phyloP scores from a whole-genome alignment of 1,140 invertebrate species.

The Cydia fagiglandana region DNA sequence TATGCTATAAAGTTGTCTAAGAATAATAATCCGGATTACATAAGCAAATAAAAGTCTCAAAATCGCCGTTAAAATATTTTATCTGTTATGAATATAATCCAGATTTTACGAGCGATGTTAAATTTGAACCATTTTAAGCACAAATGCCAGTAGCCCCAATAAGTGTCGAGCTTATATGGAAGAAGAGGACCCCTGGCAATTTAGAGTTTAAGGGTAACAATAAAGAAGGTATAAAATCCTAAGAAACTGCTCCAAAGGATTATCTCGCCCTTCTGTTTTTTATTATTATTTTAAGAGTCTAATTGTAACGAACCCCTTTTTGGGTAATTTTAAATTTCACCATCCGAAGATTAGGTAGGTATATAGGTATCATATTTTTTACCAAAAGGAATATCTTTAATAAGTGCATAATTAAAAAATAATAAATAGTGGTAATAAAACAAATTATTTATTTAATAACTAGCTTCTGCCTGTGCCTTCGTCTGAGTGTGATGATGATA shows the following conservation, averaged over 20 bases:
- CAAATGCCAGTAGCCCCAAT: not conserved
- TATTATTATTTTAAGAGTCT: conserved; percentile 40
- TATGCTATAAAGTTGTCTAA: conserved; percentile 64
- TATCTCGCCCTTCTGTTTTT: conserved; percentile 51
- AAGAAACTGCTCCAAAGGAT: conserved; percentile 64
- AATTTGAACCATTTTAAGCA: conserved; percentile 68
- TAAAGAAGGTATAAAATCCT: conserved; percentile 68
- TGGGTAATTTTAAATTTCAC: conserved; percentile 4
- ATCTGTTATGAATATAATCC: conserved; percentile 78
- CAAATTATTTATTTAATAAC: too few species aligned
- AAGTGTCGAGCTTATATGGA: not conserved
- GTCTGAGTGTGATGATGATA: too few species aligned
- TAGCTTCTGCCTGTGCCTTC: too few species aligned
- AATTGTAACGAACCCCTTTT: conserved; percentile 39
- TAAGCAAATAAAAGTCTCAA: conserved; percentile 71
- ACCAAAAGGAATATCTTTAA: too few species aligned
- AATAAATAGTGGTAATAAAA: too few species aligned
- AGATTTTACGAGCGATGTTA: conserved; percentile 67
- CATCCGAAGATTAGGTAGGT: too few species aligned
- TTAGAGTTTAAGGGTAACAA: conserved; percentile 48
- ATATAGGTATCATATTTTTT: not conserved
- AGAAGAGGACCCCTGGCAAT: conserved; percentile 5
- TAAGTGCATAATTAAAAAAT: too few species aligned
- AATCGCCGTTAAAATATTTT: conserved; percentile 73
- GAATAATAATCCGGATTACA: conserved; percentile 72